phyloP scores from a whole-genome alignment of 2,888 invertebrate species.

The Adelognathus sp. region DNA sequence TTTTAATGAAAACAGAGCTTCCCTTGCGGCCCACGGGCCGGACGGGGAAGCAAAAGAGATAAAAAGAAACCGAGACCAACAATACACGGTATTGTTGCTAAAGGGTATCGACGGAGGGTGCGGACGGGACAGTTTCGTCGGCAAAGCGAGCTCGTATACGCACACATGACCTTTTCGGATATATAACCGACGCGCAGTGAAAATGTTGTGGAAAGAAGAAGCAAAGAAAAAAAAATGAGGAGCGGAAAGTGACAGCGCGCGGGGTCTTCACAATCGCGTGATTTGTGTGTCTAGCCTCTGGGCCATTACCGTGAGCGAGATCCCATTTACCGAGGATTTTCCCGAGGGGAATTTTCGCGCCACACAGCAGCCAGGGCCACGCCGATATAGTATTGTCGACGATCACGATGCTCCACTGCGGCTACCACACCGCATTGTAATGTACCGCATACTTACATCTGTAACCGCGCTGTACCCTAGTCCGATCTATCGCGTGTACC shows the following conservation, averaged over 20 bases:
- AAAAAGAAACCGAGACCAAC: too few species aligned
- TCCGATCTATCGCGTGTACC: slow-evolving; percentile 22
- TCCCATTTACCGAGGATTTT: slow-evolving; percentile 18
- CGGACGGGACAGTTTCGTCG: not conserved
- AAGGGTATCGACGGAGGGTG: not conserved
- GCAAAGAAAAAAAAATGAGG: not conserved
- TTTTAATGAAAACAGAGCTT: slow-evolving; percentile 9
- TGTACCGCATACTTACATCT: slow-evolving; percentile 37
- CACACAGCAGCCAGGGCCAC: not conserved
- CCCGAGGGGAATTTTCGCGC: slow-evolving; percentile 10
- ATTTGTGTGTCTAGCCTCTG: slow-evolving; percentile 56
- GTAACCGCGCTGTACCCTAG: slow-evolving; percentile 30
- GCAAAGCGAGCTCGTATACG: not conserved
- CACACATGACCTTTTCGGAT: not conserved
- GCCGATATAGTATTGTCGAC: slow-evolving; percentile 30
- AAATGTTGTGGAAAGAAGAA: too few species aligned
- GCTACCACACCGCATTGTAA: slow-evolving; percentile 38
- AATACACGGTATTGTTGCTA: not conserved
- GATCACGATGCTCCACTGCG: not conserved
- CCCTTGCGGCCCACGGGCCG: too few species aligned
- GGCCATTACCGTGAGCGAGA: slow-evolving; percentile 46
- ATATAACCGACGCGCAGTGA: not conserved
- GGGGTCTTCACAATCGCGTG: slow-evolving; percentile 47
- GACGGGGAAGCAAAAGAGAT: too few species aligned
- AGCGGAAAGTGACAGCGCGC: slow-evolving; percentile 45